Evolutionary conservation across 1,140 invertebrate species (phyloP).

Genomic region (Cheumatopsyche charites): DNA sequence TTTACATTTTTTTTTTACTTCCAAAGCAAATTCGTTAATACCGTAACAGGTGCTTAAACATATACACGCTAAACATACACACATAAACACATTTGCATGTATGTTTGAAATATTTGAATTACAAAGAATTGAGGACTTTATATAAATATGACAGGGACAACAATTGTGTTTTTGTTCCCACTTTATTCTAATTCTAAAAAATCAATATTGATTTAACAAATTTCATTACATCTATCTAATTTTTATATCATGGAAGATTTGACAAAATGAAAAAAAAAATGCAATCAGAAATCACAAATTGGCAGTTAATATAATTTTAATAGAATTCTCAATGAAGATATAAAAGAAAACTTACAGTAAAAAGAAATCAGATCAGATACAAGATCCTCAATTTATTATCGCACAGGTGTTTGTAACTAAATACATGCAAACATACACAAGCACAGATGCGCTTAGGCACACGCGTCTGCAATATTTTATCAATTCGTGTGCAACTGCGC

Average conservation of each 20-base stretch:
- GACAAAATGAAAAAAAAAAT: too few species aligned
- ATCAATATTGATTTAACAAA: too few species aligned
- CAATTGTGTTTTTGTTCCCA: background rate
- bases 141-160: background rate
- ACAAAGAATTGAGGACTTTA: background rate
- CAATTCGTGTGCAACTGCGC: background rate
- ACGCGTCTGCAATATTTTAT: background rate
- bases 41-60: slow-evolving; percentile 13
- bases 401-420: too few species aligned
- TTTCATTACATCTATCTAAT: too few species aligned
- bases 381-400: too few species aligned
- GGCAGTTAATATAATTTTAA: too few species aligned
- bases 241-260: too few species aligned
- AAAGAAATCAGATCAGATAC: too few species aligned
- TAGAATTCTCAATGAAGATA: too few species aligned
- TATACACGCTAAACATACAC: slow-evolving; percentile 1
- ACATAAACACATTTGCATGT: background rate
- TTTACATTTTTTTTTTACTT: background rate
- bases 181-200: too few species aligned
- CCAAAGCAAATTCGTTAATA: slow-evolving; percentile 7
- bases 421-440: slow-evolving; percentile 2
- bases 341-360: too few species aligned
- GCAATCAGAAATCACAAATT: too few species aligned
- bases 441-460: background rate
- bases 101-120: slow-evolving; percentile 1